phyloP scores from a whole-genome alignment of 1,140 invertebrate genomes.

The Matsumurasca onukii region DNA sequence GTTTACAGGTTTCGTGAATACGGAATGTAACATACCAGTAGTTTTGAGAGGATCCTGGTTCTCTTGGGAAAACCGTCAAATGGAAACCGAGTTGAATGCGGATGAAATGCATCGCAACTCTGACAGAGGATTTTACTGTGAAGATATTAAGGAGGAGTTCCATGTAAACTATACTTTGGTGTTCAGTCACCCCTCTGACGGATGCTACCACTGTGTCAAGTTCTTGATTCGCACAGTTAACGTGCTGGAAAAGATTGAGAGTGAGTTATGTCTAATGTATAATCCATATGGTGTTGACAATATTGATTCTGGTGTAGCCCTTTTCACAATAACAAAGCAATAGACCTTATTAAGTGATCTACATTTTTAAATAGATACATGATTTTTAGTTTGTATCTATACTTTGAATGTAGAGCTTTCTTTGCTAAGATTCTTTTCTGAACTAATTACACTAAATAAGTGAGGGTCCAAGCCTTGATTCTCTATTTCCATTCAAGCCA shows the following conservation, averaged over 20 bases:
- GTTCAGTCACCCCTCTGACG: conserved; percentile 57
- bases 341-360: not conserved
- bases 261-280: conserved; percentile 50
- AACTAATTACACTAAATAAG: no score
- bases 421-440: no score
- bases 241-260: conserved; percentile 86
- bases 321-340: not conserved
- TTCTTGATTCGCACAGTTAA: conserved; percentile 85
- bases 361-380: no score
- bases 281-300: not conserved
- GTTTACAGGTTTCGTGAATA: conserved; percentile 1
- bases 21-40: conserved; percentile 61
- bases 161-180: conserved; percentile 86
- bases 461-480: no score
- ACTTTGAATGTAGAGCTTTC: no score
- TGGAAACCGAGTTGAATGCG: conserved; percentile 78
- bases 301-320: not conserved
- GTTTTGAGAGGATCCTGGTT: conserved; percentile 86
- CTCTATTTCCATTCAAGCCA: no score
- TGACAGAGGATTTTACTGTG: conserved; percentile 51
- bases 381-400: no score
- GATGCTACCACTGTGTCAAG: conserved; percentile 84
- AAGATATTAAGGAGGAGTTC: conserved; percentile 67
- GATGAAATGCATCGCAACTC: conserved; percentile 72
- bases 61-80: conserved; percentile 84